A percentile compares a stretch with the other conserved stretches of the same genome.
Evolutionary conservation across 2,113 vertebrate genomes (phyloP).

Genomic region (Cyanistes caeruleus): DNA sequence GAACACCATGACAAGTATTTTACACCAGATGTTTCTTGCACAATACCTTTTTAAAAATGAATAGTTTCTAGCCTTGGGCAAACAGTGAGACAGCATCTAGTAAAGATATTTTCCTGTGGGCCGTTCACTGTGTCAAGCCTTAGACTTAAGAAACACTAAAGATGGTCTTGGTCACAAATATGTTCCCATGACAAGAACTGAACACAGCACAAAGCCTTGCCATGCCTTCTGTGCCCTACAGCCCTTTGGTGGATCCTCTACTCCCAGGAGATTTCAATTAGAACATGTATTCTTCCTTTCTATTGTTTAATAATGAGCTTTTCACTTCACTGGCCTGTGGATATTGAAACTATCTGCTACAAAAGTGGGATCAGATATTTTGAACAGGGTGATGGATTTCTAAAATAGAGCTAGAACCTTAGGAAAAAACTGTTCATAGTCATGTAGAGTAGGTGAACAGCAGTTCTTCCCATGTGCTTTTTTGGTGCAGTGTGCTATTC

Average conservation of each 20-base stretch:
- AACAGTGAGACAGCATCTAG: background rate
- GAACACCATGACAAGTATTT: background rate
- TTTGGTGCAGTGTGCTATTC: background rate
- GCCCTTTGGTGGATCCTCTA: background rate
- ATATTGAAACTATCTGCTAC: background rate
- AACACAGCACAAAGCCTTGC: background rate
- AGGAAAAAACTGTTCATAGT: background rate
- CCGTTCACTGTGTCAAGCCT: background rate
- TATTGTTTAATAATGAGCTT: constrained; percentile 14
- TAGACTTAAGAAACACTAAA: background rate
- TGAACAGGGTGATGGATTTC: background rate
- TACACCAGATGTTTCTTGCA: background rate
- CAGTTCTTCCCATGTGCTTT: background rate
- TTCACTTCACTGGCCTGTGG: background rate
- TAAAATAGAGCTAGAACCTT: background rate
- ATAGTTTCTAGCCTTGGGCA: background rate
- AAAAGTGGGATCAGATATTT: background rate
- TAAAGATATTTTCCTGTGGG: background rate
- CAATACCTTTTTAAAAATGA: background rate
- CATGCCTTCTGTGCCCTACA: background rate
- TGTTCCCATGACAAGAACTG: background rate
- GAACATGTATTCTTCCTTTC: background rate
- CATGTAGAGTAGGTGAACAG: background rate
- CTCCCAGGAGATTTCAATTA: background rate
- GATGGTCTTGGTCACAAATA: background rate